phyloP scores from a whole-genome alignment of 2,888 invertebrate species.

The Auanema sp. region DNA sequence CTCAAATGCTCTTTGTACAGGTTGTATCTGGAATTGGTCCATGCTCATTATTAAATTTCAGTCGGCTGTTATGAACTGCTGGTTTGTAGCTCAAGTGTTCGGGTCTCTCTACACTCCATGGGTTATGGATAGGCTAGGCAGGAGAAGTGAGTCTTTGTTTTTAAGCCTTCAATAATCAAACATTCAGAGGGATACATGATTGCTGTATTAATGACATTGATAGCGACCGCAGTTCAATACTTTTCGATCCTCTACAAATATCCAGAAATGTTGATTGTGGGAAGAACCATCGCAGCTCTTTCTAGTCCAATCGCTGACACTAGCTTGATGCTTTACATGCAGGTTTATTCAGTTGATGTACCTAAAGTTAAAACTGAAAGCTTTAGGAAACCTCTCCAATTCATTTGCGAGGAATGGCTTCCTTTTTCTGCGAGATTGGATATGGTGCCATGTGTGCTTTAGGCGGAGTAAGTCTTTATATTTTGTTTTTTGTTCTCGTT shows the following conservation, averaged over 20 bases:
- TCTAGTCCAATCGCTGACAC: constrained; percentile 54
- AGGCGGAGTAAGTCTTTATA: constrained; percentile 38
- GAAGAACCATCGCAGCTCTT: constrained; percentile 47
- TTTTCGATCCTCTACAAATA: constrained; percentile 32
- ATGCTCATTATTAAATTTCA: constrained; percentile 18
- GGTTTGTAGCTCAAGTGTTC: constrained; percentile 56
- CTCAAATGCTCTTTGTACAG: constrained; percentile 34
- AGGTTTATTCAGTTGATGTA: constrained; percentile 28
- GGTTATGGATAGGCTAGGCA: constrained; percentile 53
- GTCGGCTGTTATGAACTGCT: constrained; percentile 50
- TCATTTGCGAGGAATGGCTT: constrained; percentile 48
- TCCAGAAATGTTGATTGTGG: constrained; percentile 51
- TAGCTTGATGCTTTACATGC: constrained; percentile 52
- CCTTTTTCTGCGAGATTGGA: constrained; percentile 57
- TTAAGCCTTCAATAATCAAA: not conserved
- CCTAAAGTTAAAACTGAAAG: not conserved
- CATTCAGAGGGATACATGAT: constrained; percentile 55
- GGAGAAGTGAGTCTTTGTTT: constrained; percentile 48
- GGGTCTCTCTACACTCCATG: constrained; percentile 57
- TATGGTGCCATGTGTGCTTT: constrained; percentile 54
- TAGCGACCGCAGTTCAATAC: constrained; percentile 41
- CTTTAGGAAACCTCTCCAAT: constrained; percentile 48
- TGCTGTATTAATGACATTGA: constrained; percentile 33
- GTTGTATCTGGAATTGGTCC: constrained; percentile 7
- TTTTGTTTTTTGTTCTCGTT: not conserved